phyloP scores from a whole-genome alignment of 1,140 invertebrate genomes.

The Eupeodes corollae region DNA sequence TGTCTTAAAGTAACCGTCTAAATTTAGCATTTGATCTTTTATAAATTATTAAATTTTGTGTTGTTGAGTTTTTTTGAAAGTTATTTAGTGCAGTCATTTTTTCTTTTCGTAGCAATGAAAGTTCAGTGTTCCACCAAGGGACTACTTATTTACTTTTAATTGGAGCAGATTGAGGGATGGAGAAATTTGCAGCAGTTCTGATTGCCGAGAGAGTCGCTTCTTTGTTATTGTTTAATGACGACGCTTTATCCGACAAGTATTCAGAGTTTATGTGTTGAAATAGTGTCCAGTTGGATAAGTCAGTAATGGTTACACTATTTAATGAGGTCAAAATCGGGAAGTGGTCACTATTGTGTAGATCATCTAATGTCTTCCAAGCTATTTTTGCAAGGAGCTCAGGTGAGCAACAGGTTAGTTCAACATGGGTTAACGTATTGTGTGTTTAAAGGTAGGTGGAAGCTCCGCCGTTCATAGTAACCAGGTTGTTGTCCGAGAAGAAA shows the following conservation, averaged over 20 bases:
- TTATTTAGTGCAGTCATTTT: too few species aligned
- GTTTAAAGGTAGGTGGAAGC: constrained; percentile 3
- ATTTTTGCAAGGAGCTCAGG: background rate
- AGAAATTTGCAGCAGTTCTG: too few species aligned
- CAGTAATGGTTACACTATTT: background rate
- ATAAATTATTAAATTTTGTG: too few species aligned
- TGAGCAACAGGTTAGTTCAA: constrained; percentile 5
- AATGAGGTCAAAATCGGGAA: constrained; percentile 8
- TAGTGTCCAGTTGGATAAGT: constrained; percentile 2
- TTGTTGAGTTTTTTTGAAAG: too few species aligned
- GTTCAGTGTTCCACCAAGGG: too few species aligned
- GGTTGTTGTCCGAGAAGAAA: constrained; percentile 1
- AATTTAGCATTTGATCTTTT: too few species aligned
- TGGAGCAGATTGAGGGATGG: too few species aligned
- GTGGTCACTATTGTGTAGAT: constrained; percentile 3
- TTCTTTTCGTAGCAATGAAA: too few species aligned
- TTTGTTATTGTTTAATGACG: too few species aligned
- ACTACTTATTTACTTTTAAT: too few species aligned
- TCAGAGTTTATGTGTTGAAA: background rate
- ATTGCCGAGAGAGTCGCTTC: too few species aligned
- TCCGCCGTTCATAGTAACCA: constrained; percentile 4
- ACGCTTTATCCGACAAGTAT: background rate
- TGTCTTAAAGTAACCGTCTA: too few species aligned
- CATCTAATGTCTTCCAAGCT: constrained; percentile 7
- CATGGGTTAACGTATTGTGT: constrained; percentile 4